Base-by-base conservation (phyloP, 2,797 vertebrate genomes). In the Acrossocheilus wenchowensis region DNA sequence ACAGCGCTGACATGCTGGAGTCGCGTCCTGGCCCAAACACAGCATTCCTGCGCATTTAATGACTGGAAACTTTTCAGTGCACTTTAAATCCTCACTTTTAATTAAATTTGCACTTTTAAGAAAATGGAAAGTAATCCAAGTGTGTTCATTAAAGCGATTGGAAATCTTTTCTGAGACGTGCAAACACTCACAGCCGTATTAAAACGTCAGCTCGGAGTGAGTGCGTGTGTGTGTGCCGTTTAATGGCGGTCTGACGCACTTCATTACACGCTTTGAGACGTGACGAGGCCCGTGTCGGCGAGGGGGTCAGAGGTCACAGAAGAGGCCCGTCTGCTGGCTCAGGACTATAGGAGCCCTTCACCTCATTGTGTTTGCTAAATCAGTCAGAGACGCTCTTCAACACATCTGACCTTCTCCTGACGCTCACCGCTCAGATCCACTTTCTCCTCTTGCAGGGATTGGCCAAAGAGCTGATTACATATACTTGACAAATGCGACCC, bases 241-340 rank as follows among this genome's bases (percentile, higher is more conserved):
- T 91, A 88, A 93, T 82, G 92, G 91, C 87, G 73, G 88, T 87
- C 93, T 92, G 92, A 92, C 93, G 93, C 92, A 91, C 92, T 94
- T 94, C 89, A 92, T 93, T 95, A 95, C 94, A 94, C 92, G 90
- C 89, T 91, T 90, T 92, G 90, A 93, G 90, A 92, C 90, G 90
- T 52, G 91, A 89, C 19, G 2, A 86, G 90, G 88, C 90, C 90
- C 89, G 88, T 86, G 87, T 82, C 39, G 36, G 83, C 79, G 87
- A 71, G 69, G 26, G 48, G 88, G 91, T 91, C 90, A 92, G 74
- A 89, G 90, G 89, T 88, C 57, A 0, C 21, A 82, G 57, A 54
- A 43, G 69, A 54, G 66, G 48, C 54, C 78, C 48, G 66, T 85
- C 78, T 82, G 78, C 66, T 36, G 30, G 73, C 50, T 48, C 4